Evolutionary conservation across 2,797 vertebrate genomes (phyloP).

Genomic region (Buceros bicornis): DNA sequence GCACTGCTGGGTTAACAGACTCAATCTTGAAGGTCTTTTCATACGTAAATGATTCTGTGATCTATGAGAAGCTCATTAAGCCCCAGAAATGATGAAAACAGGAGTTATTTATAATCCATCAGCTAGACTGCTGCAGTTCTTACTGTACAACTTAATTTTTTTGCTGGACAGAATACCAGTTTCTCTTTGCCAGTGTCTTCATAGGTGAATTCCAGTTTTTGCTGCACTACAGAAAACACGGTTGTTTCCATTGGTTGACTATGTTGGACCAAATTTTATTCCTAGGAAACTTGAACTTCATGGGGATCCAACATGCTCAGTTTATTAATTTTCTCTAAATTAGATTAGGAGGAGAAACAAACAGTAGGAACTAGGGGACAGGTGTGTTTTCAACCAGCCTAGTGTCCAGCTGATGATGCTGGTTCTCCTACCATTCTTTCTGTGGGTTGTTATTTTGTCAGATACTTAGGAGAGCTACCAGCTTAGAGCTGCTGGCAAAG

Average conservation of each 20-base stretch:
- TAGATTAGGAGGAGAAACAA: background rate
- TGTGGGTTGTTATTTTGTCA: fast-evolving
- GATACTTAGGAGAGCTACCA: background rate
- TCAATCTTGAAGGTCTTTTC: background rate
- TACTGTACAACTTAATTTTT: background rate
- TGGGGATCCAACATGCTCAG: background rate
- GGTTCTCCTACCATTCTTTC: background rate
- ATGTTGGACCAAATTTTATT: background rate
- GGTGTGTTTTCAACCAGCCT: background rate
- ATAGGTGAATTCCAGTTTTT: background rate
- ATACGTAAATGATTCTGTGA: background rate
- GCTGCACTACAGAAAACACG: background rate
- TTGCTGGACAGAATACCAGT: background rate
- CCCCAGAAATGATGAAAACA: background rate
- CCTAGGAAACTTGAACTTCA: background rate
- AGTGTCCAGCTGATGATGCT: background rate
- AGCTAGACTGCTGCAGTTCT: background rate
- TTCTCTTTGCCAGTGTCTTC: background rate
- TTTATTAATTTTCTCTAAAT: background rate
- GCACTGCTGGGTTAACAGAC: background rate
- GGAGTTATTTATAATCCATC: background rate
- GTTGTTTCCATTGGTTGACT: background rate
- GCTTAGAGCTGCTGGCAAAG: background rate
- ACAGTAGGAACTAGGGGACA: background rate
- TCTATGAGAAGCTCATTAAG: background rate